phyloP scores from a whole-genome alignment of 1,140 invertebrate genomes.

The Drosophila elegans region DNA sequence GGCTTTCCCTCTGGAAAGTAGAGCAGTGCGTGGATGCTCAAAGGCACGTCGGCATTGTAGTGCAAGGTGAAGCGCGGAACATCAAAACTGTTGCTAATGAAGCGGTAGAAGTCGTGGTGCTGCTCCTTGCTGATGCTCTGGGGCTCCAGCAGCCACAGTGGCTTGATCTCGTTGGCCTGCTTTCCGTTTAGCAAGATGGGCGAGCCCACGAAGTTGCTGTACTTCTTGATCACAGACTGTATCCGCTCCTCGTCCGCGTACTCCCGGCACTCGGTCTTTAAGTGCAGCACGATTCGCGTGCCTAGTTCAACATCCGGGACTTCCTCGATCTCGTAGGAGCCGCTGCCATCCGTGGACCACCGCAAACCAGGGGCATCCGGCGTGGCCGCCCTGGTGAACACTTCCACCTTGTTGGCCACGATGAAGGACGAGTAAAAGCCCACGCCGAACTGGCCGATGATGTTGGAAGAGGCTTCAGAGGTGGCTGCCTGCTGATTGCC shows the following conservation, averaged over 20 bases:
- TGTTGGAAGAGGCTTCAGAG: slow-evolving; percentile 89
- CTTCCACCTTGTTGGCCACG: slow-evolving; percentile 97
- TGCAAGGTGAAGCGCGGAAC: slow-evolving; percentile 93
- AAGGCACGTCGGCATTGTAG: slow-evolving; percentile 94
- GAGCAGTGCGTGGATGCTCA: slow-evolving; percentile 95
- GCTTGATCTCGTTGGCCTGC: slow-evolving; percentile 94
- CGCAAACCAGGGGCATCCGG: slow-evolving; percentile 89
- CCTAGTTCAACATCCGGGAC: slow-evolving; percentile 93
- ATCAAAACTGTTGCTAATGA: slow-evolving; percentile 93
- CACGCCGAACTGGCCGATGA: slow-evolving; percentile 99
- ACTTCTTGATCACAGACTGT: slow-evolving; percentile 96
- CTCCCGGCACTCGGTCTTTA: slow-evolving; percentile 94
- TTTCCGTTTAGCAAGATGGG: slow-evolving; percentile 96
- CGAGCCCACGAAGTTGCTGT: slow-evolving; percentile 98
- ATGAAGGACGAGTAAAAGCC: slow-evolving; percentile 99
- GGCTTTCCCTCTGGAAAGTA: slow-evolving; percentile 97
- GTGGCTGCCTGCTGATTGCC: slow-evolving; percentile 86
- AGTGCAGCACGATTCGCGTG: slow-evolving; percentile 96
- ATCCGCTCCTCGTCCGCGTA: slow-evolving; percentile 95
- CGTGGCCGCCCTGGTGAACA: slow-evolving; percentile 91
- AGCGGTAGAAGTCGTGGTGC: slow-evolving; percentile 96
- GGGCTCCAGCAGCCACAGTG: slow-evolving; percentile 96
- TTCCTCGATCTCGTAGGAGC: slow-evolving; percentile 95
- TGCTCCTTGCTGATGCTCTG: slow-evolving; percentile 94
- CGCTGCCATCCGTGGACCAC: slow-evolving; percentile 96